Evolutionary conservation across 2,888 invertebrate genomes (phyloP).

Genomic region (Leptinotarsa tumamoca): DNA sequence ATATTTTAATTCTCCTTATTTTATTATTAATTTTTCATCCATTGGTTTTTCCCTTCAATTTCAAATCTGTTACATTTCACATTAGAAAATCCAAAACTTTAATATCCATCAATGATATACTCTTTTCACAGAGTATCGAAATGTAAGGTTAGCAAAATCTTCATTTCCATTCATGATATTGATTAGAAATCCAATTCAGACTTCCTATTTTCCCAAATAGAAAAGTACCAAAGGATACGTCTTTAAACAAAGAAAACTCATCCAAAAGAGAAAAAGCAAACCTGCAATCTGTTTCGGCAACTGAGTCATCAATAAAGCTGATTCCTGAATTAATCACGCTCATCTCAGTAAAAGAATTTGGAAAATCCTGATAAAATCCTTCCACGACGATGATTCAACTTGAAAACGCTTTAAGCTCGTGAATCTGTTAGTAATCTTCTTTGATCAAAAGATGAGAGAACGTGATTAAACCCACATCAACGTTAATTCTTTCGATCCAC

Average conservation of each 20-base stretch:
- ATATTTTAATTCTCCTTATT: too few relatives aligned
- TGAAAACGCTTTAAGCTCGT: constrained; percentile 39
- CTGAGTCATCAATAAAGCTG: constrained; percentile 54
- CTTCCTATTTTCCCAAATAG: not conserved
- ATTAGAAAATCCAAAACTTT: too few relatives aligned
- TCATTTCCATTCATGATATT: not conserved
- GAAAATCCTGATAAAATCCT: constrained; percentile 31
- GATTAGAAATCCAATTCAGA: not conserved
- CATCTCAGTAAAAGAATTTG: constrained; percentile 42
- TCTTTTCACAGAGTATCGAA: too few relatives aligned
- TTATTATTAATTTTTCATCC: too few relatives aligned
- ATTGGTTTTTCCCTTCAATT: too few relatives aligned
- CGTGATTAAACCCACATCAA: constrained; percentile 47
- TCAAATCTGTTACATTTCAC: too few relatives aligned
- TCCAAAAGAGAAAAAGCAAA: constrained; percentile 30
- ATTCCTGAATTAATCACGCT: constrained; percentile 53
- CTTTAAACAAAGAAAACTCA: not conserved
- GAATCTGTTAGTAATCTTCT: constrained; percentile 36
- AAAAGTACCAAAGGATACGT: constrained; percentile 15
- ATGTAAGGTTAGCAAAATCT: too few relatives aligned
- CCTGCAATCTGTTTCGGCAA: constrained; percentile 47
- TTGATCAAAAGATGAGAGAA: constrained; percentile 53
- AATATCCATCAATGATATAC: too few relatives aligned
- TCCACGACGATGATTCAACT: constrained; percentile 48
- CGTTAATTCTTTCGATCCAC: constrained; percentile 49